Base-by-base conservation (phyloP, 2,797 vertebrate genomes). In the Rhinophrynus dorsalis region DNA sequence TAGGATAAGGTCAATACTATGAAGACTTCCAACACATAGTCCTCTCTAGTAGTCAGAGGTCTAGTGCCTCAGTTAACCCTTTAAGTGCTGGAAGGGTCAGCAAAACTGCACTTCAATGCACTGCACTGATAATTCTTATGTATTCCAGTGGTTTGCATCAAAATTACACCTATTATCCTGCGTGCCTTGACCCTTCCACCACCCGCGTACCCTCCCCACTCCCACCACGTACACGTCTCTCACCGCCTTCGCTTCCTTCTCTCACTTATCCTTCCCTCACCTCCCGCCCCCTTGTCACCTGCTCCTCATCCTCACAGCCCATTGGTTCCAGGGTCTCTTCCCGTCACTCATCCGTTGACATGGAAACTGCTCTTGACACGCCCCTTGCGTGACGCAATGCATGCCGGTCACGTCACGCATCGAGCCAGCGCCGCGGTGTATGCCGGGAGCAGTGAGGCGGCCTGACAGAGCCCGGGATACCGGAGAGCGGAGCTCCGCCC, bases 341-440 rank as follows among this genome's bases (percentile, higher is more conserved):
- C 3, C 17, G 8, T 56, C 24, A 20, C 33, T n/a, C 20, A 33
- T 2, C 9, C 20, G 60, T 66, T 13, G 18, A n/a, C 23, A 10
- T 20, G 38, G 58, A 24, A 47, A 70, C 67, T 18, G 21, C 13
- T 20, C 5, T 2, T 9, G 13, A 2, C 6, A 58, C 67, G 40
- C 67, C 67, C 18, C 15, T 21, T 27, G 67, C 67, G 67, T 70
- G 67, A 70, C 67, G 67, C 58, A 70, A 56, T 45, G 67, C 50
- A 55, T 62, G 67, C 58, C 58, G 67, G 67, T 37, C 48, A 54
- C 67, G 67, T 70, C 67, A 70, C 58, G 67, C 67, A 44, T 29
- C 29, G 67, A 70, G 45, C 5, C 29, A 48, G n/a, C 38, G 3
- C 26, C 23, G 42, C 45, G 52, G 79, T 56, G 59, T 67, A 77